Conservation (phyloP, 2,797 vertebrate genomes). For the Pangasius macronema region DNA sequence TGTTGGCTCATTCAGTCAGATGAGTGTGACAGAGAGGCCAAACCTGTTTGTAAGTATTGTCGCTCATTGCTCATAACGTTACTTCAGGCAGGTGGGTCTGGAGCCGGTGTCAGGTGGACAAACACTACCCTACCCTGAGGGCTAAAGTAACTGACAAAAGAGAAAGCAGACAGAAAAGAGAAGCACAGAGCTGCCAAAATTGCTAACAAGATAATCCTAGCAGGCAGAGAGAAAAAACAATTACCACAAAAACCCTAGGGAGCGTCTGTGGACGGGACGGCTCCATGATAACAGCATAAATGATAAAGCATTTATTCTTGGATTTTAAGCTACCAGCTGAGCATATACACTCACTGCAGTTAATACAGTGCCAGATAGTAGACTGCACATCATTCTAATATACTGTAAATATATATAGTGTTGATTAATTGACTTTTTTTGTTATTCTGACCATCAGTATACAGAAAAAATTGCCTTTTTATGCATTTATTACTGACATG, state of each 20-base stretch:
- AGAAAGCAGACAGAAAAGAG: neutral
- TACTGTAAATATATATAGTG: neutral
- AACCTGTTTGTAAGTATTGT: slow-evolving; percentile 50
- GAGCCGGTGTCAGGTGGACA: slow-evolving; percentile 40
- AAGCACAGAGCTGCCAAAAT: slow-evolving; percentile 2
- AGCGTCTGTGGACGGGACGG: neutral
- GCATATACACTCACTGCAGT: neutral
- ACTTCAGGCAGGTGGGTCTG: slow-evolving; percentile 22
- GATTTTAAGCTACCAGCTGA: neutral
- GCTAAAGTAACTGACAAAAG: slow-evolving; percentile 25
- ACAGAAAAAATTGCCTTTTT: neutral
- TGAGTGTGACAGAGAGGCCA: slow-evolving; percentile 40
- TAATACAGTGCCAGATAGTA: neutral
- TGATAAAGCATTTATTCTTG: neutral
- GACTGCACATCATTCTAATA: neutral
- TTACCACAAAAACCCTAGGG: neutral
- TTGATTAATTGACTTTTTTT: neutral
- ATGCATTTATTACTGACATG: too few relatives aligned
- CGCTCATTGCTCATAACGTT: slow-evolving; percentile 12
- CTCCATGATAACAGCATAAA: neutral
- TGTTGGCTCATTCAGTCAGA: slow-evolving; percentile 28
- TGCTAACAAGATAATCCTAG: neutral
- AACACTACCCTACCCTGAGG: slow-evolving; percentile 41
- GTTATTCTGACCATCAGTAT: neutral
- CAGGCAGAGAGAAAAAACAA: neutral